Percentiles rank a stretch among this genome's conserved stretches.
Conservation (phyloP, 2,888 invertebrate genomes). For the Hydraecia micacea region DNA sequence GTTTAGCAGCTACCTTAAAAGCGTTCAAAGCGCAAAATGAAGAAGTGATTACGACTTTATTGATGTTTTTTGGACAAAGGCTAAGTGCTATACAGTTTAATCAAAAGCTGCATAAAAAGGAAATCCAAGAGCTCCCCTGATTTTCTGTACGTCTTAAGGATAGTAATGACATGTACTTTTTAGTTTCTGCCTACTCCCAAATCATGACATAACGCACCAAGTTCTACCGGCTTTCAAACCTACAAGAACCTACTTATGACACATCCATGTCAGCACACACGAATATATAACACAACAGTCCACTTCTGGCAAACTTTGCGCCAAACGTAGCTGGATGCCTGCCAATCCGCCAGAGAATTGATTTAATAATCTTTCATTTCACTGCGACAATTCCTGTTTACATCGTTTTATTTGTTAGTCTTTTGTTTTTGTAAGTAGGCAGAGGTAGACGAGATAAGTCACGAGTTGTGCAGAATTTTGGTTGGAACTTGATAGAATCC, state of each 20-base stretch:
- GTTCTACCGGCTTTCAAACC: constrained; percentile 8
- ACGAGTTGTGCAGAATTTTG: background rate
- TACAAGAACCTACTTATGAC: constrained; percentile 42
- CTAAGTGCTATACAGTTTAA: background rate
- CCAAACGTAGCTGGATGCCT: constrained; percentile 58
- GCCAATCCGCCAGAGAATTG: constrained; percentile 63
- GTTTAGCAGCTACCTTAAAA: background rate
- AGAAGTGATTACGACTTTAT: background rate
- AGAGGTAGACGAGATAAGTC: background rate
- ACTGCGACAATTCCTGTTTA: constrained; percentile 64
- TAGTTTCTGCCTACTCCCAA: too few species aligned
- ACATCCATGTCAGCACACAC: constrained; percentile 45
- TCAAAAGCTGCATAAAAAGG: too few species aligned
- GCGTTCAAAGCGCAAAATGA: background rate
- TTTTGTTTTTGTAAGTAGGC: constrained; percentile 7
- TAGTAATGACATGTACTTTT: background rate
- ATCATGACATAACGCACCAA: constrained; percentile 5
- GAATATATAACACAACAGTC: constrained; percentile 37
- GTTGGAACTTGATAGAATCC: too few species aligned
- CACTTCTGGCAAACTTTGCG: constrained; percentile 54
- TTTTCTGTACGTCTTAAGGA: background rate
- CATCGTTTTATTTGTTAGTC: constrained; percentile 39
- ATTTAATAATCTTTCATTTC: constrained; percentile 66
- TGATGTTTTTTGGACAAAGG: background rate
- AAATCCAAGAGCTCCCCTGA: background rate